A percentile compares a stretch with the other conserved stretches of the same genome.
Evolutionary conservation across 1,140 invertebrate genomes (phyloP).

Genomic region (Telenomus remus): DNA sequence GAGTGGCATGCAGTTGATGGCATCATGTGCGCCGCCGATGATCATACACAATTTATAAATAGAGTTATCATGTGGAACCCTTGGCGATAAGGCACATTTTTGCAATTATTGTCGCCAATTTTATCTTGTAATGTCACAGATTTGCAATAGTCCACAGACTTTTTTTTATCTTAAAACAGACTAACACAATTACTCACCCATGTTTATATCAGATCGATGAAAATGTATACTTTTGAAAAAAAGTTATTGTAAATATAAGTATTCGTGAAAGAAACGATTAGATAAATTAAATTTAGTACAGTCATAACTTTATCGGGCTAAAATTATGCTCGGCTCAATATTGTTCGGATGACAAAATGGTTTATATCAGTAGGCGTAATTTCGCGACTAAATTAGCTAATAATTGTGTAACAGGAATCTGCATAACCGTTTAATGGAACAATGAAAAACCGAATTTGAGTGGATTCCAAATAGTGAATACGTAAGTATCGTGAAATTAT

Average conservation of each 20-base stretch:
- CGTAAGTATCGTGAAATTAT: constrained; percentile 27
- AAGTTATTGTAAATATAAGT: no score
- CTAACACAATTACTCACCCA: no score
- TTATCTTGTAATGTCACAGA: constrained; percentile 31
- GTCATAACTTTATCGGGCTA: neutral
- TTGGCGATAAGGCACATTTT: constrained; percentile 41
- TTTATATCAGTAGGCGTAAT: constrained; percentile 18
- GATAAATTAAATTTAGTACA: neutral
- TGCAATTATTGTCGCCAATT: constrained; percentile 41
- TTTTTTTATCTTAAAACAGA: no score
- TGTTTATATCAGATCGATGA: no score
- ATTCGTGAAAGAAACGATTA: no score
- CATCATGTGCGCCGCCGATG: constrained; percentile 16
- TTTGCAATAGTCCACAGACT: no score
- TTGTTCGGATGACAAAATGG: constrained; percentile 20
- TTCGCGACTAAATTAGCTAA: constrained; percentile 28
- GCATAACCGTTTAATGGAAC: constrained; percentile 9
- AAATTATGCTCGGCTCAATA: neutral
- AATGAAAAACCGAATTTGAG: constrained; percentile 2
- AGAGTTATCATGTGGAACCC: constrained; percentile 45
- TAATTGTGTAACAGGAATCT: constrained; percentile 19
- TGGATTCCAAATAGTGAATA: constrained; percentile 14
- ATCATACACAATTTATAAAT: constrained; percentile 52
- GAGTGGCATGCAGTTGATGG: constrained; percentile 21
- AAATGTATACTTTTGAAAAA: no score